Conservation (phyloP, 1,140 invertebrate species). For the Leptopilina boulardi region DNA sequence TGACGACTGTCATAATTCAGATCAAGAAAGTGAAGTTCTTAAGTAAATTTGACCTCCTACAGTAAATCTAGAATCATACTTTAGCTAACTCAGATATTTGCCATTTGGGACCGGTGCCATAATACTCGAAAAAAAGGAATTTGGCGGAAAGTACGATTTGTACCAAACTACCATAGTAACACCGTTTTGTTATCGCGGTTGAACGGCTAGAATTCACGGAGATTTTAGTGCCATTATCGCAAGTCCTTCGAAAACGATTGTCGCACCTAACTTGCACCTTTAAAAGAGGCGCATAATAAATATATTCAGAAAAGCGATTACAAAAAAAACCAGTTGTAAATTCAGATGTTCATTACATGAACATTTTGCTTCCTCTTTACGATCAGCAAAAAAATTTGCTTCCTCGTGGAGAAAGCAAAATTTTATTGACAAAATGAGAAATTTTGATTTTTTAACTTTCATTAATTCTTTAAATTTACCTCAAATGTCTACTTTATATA, state of each 20-base stretch:
- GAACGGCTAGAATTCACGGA: constrained; percentile 12
- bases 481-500: too few relatives aligned
- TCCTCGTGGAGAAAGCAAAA: too few relatives aligned
- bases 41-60: background rate
- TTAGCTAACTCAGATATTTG: constrained; percentile 6
- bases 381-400: too few relatives aligned
- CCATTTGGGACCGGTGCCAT: constrained; percentile 1
- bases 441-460: too few relatives aligned
- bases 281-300: background rate
- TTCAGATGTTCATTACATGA: too few relatives aligned
- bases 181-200: constrained; percentile 7
- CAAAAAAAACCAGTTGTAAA: background rate
- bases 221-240: constrained; percentile 23
- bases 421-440: too few relatives aligned
- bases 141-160: constrained; percentile 3
- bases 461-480: too few relatives aligned
- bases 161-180: constrained; percentile 14
- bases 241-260: constrained; percentile 17
- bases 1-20: background rate
- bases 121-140: background rate
- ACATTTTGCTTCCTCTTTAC: too few relatives aligned
- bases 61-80: background rate
- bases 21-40: constrained; percentile 2
- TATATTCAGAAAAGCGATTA: background rate
- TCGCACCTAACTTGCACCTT: background rate